Evolutionary conservation across 1,140 invertebrate species (phyloP).

Genomic region (Neotoxoptera formosana): DNA sequence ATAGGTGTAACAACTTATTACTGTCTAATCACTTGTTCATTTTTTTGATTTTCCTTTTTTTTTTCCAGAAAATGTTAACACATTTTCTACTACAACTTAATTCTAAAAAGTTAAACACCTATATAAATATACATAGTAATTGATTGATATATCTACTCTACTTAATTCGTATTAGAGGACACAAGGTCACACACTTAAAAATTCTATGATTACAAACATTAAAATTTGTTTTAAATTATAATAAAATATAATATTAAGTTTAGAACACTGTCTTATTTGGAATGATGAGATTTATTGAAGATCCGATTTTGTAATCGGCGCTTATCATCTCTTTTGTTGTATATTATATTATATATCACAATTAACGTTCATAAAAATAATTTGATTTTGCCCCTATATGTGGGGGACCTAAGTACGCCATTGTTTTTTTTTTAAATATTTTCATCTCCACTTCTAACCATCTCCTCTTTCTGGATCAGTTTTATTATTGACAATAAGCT

Average conservation of each 20-base stretch:
- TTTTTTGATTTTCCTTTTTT: background rate
- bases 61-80: conserved; percentile 27
- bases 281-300: conserved; percentile 54
- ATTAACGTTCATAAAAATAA: conserved; percentile 55
- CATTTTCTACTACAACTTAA: conserved; percentile 26
- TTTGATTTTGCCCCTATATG: conserved; percentile 32
- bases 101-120: conserved; percentile 30
- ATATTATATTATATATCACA: conserved; percentile 44
- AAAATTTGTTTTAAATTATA: conserved; percentile 53
- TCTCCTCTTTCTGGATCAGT: conserved; percentile 50
- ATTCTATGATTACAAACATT: conserved; percentile 49
- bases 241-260: conserved; percentile 47
- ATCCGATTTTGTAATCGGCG: conserved; percentile 4
- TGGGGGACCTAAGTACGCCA: conserved; percentile 41
- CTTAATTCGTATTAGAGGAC: conserved; percentile 58
- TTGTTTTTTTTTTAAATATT: conserved; percentile 33
- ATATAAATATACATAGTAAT: conserved; percentile 42
- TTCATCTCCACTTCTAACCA: conserved; percentile 8
- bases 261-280: conserved; percentile 56
- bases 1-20: conserved; percentile 49
- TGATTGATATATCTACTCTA: conserved; percentile 52
- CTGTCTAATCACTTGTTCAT: conserved; percentile 30
- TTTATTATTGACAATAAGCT: conserved; percentile 44
- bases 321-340: conserved; percentile 47
- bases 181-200: conserved; percentile 55